Evolutionary conservation across 2,888 invertebrate species (phyloP), one percentile per base, ranked within the genome.

Genomic region (Tigriopus californicus): DNA sequence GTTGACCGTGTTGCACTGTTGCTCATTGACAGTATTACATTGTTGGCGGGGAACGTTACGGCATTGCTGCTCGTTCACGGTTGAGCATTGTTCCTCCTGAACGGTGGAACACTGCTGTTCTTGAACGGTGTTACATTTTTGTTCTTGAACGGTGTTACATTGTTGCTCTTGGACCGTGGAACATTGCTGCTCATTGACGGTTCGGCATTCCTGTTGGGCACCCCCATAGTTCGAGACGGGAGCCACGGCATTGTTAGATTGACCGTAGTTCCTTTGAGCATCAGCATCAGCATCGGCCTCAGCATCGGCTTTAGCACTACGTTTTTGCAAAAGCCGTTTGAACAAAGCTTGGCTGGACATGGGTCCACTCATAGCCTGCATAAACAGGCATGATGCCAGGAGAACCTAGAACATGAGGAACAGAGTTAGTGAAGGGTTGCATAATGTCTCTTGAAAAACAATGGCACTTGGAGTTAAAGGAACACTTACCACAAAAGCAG

Each of bases 21-120:
- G 44, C 5, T 18, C 52, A 4, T 52, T 52, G 10, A 24, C 25
- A n/a, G 52, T 52, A 2, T 6, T 1, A 25, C 52, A 52, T 15
- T 33, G 12, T 4, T 52, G 10, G 15, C 33, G 25, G 4, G 24
- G 24, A 40, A 52, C 52, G 22, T 24, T 52, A 4, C 33, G 25
- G n/a, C 52, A 52, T 4, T 33, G 25, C 4, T 52, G 52, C 18
- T 52, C 52, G 22, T 20, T 52, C 12, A 52, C 52, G 24, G 52
- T 24, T 2, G 52, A 25, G 4, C 52, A 52, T 52, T 52, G 52
- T 20, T 52, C 25, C 18, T 52, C 52, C 24, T 20, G 24, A 22
- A 52, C 22, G 18, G 52, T 52, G 52, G 22, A 25, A n/a, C 52
- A 52, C 33, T 52, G 52, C 13, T 52, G 52, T 20, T 52, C 52